Base-by-base conservation (phyloP, 2,888 invertebrate species). In the Sinotaia quadrata region DNA sequence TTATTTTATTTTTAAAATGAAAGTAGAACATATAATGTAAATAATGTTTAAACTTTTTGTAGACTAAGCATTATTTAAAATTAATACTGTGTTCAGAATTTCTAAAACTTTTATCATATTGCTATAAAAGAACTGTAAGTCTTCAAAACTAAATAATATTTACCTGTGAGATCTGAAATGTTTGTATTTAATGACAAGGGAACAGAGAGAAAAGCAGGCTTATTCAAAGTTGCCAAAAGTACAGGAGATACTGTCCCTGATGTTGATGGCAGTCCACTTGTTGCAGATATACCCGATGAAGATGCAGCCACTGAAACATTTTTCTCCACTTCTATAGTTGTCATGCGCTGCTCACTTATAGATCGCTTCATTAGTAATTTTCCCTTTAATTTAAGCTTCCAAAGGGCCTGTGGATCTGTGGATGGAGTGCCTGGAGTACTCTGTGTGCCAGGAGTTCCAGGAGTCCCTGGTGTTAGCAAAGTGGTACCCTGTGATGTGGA, bases 281-380 rank as follows among this genome's bases (percentile, higher is more conserved):
- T 24, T 47, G 47, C 24, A 18, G 47, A 18, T n/a, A n/a, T n/a
- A 47, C 4, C 24, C 24, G 47, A 7, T 7, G 1, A n/a, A 47
- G 18, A 24, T 5, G 47, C 24, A 24, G 47, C 47, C 8, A 24
- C 21, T 18, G 47, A 47, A 24, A 37, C 37, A 4, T 24, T 37
- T 8, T 21, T 54, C 41, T 65, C 65, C 15, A 47, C 44, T n/a
- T 65, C 65, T 12, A 52, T 44, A 29, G 65, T 54, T 44, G 36
- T 41, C 56, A 65, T 65, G 44, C 56, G 54, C 47, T 85, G 84
- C 12, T 82, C 75, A 75, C 86, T 87, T 65, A 86, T 73, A 0
- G 87, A 85, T n/a, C 87, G 76, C 67, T 84, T 86, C 84, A 87
- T 81, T 52, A 88, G 72, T 12, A 88, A 75, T 60, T 84, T 85